These are phyloP conservation scores for Philereme transversata DNA, from an alignment of 2,888 invertebrate species.

Conservation along the genomic window DNA sequence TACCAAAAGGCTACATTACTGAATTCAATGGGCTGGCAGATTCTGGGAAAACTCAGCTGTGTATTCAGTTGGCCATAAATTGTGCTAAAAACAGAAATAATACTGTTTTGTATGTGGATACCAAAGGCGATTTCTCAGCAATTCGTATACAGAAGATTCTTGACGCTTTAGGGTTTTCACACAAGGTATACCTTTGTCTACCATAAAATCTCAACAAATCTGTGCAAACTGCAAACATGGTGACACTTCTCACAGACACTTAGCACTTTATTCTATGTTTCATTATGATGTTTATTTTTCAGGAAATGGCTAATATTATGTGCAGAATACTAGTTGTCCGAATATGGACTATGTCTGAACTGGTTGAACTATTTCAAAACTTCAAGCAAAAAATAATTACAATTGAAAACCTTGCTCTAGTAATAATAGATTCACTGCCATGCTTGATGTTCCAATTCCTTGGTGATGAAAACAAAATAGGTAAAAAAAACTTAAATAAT, in stretches of 20 bases:
- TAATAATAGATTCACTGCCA: conserved; percentile 91
- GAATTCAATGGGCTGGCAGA: conserved; percentile 92
- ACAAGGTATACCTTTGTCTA: conserved; percentile 50
- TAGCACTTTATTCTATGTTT: no score
- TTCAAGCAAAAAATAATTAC: conserved; percentile 71
- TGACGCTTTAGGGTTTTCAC: conserved; percentile 53
- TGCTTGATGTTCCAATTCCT: conserved; percentile 86
- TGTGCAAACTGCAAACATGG: no score
- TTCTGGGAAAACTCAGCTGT: conserved; percentile 91
- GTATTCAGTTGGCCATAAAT: conserved; percentile 86
- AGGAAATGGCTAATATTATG: conserved; percentile 83
- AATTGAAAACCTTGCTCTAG: conserved; percentile 73
- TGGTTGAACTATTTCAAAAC: conserved; percentile 80
- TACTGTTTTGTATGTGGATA: conserved; percentile 88
- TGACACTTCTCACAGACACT: no score
- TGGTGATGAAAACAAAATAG: conserved; percentile 79
- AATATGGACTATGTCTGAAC: conserved; percentile 77
- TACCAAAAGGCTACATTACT: conserved; percentile 88
- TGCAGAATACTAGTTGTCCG: conserved; percentile 82
- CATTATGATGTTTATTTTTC: conserved; percentile 29
- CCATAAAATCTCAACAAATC: no score
- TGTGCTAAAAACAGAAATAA: conserved; percentile 75
- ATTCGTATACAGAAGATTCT: conserved; percentile 84
- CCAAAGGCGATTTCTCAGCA: conserved; percentile 88
- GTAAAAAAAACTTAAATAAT: conserved; percentile 49